These are phyloP conservation scores for Manis pentadactyla DNA, from an alignment of 2,797 vertebrate genomes.

Conservation along the genomic window DNA sequence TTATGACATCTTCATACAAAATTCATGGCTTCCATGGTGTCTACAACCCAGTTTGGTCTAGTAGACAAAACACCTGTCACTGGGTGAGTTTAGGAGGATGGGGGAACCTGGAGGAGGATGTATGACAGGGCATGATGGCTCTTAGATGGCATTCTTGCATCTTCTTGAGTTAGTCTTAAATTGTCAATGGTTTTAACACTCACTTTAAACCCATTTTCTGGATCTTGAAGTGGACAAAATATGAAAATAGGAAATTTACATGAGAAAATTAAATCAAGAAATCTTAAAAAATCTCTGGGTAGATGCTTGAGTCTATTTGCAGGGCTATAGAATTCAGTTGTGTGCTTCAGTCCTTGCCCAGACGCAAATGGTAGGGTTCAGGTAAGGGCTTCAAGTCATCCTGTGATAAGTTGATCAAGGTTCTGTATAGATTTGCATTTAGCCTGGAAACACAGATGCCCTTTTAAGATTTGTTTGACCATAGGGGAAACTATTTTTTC, in stretches of 20 bases:
- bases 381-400: not conserved
- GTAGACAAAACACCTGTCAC: not conserved
- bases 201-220: not conserved
- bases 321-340: not conserved
- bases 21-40: not conserved
- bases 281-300: not conserved
- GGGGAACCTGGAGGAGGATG: not conserved
- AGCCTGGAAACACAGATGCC: not conserved
- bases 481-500: not conserved
- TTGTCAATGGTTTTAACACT: not conserved
- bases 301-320: not conserved
- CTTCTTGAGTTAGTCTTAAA: not conserved
- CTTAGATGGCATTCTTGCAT: not conserved
- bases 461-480: not conserved
- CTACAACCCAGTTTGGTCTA: not conserved
- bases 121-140: fast-evolving
- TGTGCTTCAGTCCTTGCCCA: not conserved
- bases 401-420: not conserved
- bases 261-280: not conserved
- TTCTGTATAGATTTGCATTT: not conserved
- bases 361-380: not conserved
- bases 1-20: not conserved
- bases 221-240: not conserved
- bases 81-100: not conserved
- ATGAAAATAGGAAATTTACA: not conserved